Percentiles rank a stretch among this genome's conserved stretches.
phyloP scores from a whole-genome alignment of 35 echinoderm and acorn worm genomes.

The Apostichopus parvimensis region DNA sequence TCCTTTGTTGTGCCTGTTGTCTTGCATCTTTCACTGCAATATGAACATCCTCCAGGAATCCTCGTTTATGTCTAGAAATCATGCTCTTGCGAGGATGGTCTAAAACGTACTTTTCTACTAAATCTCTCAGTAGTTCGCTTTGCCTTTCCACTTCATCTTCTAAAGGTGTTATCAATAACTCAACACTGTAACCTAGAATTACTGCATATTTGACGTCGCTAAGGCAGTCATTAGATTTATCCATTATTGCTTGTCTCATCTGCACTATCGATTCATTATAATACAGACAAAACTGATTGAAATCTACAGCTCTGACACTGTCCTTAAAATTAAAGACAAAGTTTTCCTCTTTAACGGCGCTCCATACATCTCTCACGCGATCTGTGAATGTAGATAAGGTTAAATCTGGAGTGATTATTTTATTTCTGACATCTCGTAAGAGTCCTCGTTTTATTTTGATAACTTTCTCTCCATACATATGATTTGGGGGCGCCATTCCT shows the following conservation, averaged over 20 bases:
- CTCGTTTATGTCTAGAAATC: no score
- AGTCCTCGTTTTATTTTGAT: background rate
- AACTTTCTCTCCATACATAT: conserved; percentile 4
- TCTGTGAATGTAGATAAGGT: background rate
- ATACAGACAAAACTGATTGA: conserved; percentile 26
- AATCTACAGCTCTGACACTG: conserved; percentile 16
- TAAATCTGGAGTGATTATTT: background rate
- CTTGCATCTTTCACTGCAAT: no score
- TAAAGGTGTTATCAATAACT: no score
- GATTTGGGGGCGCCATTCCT: conserved; percentile 31
- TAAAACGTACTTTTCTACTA: no score
- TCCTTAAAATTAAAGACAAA: conserved; percentile 59
- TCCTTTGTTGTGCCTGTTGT: no score
- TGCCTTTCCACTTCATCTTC: no score
- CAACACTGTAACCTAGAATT: no score
- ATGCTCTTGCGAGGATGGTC: no score
- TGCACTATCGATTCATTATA: conserved; percentile 35
- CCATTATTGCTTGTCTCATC: conserved; percentile 1
- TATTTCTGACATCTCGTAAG: background rate
- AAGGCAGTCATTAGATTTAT: background rate
- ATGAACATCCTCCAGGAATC: no score
- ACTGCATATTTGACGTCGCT: no score
- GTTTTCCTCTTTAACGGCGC: conserved; percentile 25
- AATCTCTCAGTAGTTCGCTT: no score
- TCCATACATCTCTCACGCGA: conserved; percentile 48